Percentiles rank a stretch among this genome's conserved stretches.
These are phyloP conservation scores for Coboldia fuscipes DNA, from an alignment of 1,140 invertebrate genomes.

Conservation along the genomic window DNA sequence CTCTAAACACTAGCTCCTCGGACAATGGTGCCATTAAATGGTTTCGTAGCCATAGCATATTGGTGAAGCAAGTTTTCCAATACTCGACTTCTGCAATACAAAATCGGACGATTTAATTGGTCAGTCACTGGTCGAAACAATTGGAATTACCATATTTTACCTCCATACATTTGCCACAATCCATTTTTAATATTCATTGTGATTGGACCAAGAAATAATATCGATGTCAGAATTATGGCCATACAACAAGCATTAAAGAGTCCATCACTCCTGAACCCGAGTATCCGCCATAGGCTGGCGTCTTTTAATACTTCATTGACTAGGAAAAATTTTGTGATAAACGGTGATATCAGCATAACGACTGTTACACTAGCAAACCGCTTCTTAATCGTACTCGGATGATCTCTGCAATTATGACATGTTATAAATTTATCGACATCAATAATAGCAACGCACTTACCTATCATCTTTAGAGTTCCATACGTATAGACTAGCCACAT, in stretches of 20 bases:
- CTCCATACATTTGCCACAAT: slow-evolving; percentile 40
- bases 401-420: slow-evolving; percentile 48
- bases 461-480: slow-evolving; percentile 52
- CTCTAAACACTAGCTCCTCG: slow-evolving; percentile 86
- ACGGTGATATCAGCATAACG: slow-evolving; percentile 56
- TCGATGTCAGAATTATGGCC: slow-evolving; percentile 59
- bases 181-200: slow-evolving; percentile 46
- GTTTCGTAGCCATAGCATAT: slow-evolving; percentile 71
- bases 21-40: slow-evolving; percentile 79
- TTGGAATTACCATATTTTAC: slow-evolving; percentile 22
- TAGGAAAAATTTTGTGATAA: slow-evolving; percentile 48
- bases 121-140: neutral
- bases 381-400: slow-evolving; percentile 71
- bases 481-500: slow-evolving; percentile 64
- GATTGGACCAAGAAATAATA: slow-evolving; percentile 69
- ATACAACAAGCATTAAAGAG: slow-evolving; percentile 47
- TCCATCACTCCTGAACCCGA: slow-evolving; percentile 55
- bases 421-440: slow-evolving; percentile 1
- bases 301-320: slow-evolving; percentile 32
- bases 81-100: slow-evolving; percentile 39
- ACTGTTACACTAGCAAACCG: slow-evolving; percentile 68
- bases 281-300: slow-evolving; percentile 40
- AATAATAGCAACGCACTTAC: slow-evolving; percentile 22
- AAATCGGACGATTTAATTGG: slow-evolving; percentile 1
- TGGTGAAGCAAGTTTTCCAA: slow-evolving; percentile 46